Percentiles rank a stretch among this genome's conserved stretches.
Evolutionary conservation across 1,140 invertebrate species (phyloP).

Genomic region (Pomacea maculata): DNA sequence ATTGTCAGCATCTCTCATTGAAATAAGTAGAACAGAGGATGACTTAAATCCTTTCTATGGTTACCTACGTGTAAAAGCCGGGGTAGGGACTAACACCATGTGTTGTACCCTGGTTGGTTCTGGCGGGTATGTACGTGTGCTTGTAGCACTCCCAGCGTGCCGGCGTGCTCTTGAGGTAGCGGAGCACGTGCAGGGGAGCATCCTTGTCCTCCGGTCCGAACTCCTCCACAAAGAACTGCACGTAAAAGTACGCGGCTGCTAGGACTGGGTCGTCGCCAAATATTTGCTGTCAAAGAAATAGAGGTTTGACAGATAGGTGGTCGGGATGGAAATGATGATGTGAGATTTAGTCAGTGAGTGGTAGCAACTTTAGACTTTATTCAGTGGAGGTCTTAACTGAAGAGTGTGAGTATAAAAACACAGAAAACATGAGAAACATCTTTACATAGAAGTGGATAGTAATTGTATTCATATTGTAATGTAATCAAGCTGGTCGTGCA

Average conservation of each 20-base stretch:
- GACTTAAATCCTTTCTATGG: too few relatives aligned
- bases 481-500: too few relatives aligned
- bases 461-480: too few relatives aligned
- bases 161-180: neutral
- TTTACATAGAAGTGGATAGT: too few relatives aligned
- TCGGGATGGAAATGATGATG: too few relatives aligned
- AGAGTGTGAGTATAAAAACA: too few relatives aligned
- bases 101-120: neutral
- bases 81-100: neutral
- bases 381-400: too few relatives aligned
- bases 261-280: neutral
- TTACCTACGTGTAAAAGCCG: neutral
- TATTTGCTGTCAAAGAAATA: neutral
- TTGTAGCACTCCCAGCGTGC: neutral
- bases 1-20: too few relatives aligned
- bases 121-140: neutral
- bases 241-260: neutral
- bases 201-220: neutral
- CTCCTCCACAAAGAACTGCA: conserved; percentile 9
- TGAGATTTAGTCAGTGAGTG: too few relatives aligned
- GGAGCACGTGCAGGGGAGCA: neutral
- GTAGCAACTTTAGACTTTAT: too few relatives aligned
- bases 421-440: too few relatives aligned
- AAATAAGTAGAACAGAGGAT: too few relatives aligned
- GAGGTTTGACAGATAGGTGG: neutral